Percentiles rank a stretch among this genome's conserved stretches.
These are phyloP conservation scores for Drosophila miranda DNA, from an alignment of 1,140 invertebrate genomes.

Conservation along the genomic window DNA sequence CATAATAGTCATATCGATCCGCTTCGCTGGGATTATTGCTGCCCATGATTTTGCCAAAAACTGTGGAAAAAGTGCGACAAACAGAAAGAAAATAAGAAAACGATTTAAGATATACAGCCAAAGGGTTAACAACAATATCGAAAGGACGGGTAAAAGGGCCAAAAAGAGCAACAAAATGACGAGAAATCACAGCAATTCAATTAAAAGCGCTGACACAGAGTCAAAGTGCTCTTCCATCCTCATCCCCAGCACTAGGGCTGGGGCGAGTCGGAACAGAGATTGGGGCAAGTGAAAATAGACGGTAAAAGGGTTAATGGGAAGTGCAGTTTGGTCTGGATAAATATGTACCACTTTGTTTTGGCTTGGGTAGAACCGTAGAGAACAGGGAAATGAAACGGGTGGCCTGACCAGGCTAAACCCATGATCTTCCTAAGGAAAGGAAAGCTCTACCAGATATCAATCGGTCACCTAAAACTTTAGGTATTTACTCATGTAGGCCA, in stretches of 20 bases:
- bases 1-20: slow-evolving; percentile 79
- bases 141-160: not conserved
- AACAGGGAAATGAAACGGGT: not conserved
- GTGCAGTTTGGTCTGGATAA: slow-evolving; percentile 24
- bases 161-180: slow-evolving; percentile 25
- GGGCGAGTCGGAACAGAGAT: slow-evolving; percentile 8
- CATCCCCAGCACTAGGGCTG: too few relatives aligned
- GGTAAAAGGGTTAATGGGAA: slow-evolving; percentile 48
- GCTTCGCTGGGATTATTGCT: slow-evolving; percentile 79
- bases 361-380: too few relatives aligned
- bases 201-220: slow-evolving; percentile 53
- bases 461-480: too few relatives aligned
- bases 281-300: slow-evolving; percentile 50
- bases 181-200: slow-evolving; percentile 59
- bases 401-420: too few relatives aligned
- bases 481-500: too few relatives aligned
- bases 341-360: slow-evolving; percentile 6
- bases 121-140: slow-evolving; percentile 36
- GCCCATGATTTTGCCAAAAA: slow-evolving; percentile 81
- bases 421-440: too few relatives aligned
- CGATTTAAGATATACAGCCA: slow-evolving; percentile 41
- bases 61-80: slow-evolving; percentile 42
- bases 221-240: slow-evolving; percentile 1
- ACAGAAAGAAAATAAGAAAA: slow-evolving; percentile 11
- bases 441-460: too few relatives aligned